These are phyloP conservation scores for Centropyge bicolor DNA, from an alignment of 2,797 vertebrate genomes.

Conservation along the genomic window DNA sequence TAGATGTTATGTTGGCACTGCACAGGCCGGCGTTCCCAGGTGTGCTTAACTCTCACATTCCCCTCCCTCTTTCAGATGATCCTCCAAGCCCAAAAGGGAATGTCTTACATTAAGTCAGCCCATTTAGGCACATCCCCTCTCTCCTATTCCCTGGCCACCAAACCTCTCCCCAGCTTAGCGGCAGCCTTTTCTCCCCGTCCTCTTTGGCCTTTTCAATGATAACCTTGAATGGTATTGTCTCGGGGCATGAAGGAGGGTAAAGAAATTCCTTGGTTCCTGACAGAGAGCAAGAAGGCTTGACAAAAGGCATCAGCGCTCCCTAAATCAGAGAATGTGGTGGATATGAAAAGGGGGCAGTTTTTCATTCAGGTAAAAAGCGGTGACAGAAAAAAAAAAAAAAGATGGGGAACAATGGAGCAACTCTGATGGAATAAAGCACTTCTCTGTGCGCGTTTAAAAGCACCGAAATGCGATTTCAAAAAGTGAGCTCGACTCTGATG, in stretches of 20 bases:
- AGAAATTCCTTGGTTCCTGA: slow-evolving; percentile 78
- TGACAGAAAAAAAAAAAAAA: slow-evolving; percentile 64
- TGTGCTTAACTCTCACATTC: slow-evolving; percentile 40
- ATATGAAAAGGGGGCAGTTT: slow-evolving; percentile 71
- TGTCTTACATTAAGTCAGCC: slow-evolving; percentile 65
- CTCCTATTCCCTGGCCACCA: slow-evolving; percentile 67
- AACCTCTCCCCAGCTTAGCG: slow-evolving; percentile 67
- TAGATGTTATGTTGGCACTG: slow-evolving; percentile 3
- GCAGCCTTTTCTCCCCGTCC: slow-evolving; percentile 61
- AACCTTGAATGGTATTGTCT: slow-evolving; percentile 85
- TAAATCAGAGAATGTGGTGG: slow-evolving; percentile 70
- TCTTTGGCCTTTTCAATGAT: slow-evolving; percentile 82
- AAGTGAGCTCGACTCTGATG: slow-evolving; percentile 62
- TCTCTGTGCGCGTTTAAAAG: slow-evolving; percentile 57
- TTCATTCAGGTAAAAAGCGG: slow-evolving; percentile 78
- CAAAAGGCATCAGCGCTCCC: slow-evolving; percentile 78
- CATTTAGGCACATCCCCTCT: slow-evolving; percentile 66
- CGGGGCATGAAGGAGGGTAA: slow-evolving; percentile 73
- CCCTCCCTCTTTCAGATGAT: slow-evolving; percentile 38
- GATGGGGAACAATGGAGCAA: slow-evolving; percentile 57
- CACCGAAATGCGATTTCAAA: slow-evolving; percentile 55
- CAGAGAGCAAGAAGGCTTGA: slow-evolving; percentile 76
- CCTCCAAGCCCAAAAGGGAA: slow-evolving; percentile 56
- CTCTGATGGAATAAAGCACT: slow-evolving; percentile 59
- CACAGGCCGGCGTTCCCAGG: slow-evolving; percentile 21